phyloP scores from a whole-genome alignment of 2,888 invertebrate species.

The Cremastinae sp. region DNA sequence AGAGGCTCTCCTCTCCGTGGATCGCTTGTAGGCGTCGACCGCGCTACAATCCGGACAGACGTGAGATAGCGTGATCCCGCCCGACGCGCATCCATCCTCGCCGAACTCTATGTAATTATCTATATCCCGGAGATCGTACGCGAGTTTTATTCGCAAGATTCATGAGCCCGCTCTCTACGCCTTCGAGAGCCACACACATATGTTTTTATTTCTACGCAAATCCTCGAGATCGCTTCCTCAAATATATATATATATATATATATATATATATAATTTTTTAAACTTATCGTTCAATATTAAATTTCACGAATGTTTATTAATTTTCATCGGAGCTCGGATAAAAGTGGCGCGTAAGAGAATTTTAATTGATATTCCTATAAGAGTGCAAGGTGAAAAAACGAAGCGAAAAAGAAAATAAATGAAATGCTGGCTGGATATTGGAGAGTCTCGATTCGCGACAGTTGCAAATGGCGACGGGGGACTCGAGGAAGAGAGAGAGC shows the following conservation, averaged over 20 bases:
- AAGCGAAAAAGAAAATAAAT: neutral
- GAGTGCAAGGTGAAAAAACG: no score
- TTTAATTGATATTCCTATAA: no score
- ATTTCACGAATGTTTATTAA: no score
- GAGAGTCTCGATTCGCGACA: neutral
- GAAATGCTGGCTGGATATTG: neutral
- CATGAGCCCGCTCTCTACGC: conserved; percentile 7
- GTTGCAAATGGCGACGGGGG: conserved; percentile 28
- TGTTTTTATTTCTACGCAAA: no score
- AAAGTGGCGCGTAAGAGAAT: no score
- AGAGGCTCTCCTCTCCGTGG: conserved; percentile 25
- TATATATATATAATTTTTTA: no score
- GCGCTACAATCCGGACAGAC: conserved; percentile 69
- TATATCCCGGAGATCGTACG: conserved; percentile 65
- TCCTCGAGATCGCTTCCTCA: neutral
- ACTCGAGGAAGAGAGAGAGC: conserved; percentile 28
- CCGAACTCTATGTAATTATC: conserved; percentile 74
- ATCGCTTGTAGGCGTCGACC: conserved; percentile 69
- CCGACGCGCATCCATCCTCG: conserved; percentile 75
- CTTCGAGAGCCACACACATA: neutral
- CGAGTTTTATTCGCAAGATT: conserved; percentile 16
- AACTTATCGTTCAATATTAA: no score
- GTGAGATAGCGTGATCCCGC: conserved; percentile 70
- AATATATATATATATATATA: no score
- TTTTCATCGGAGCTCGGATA: no score